Percentiles rank a stretch among this genome's conserved stretches.
These are phyloP conservation scores for Agrochola lota DNA, from an alignment of 2,888 invertebrate genomes.

Conservation along the genomic window DNA sequence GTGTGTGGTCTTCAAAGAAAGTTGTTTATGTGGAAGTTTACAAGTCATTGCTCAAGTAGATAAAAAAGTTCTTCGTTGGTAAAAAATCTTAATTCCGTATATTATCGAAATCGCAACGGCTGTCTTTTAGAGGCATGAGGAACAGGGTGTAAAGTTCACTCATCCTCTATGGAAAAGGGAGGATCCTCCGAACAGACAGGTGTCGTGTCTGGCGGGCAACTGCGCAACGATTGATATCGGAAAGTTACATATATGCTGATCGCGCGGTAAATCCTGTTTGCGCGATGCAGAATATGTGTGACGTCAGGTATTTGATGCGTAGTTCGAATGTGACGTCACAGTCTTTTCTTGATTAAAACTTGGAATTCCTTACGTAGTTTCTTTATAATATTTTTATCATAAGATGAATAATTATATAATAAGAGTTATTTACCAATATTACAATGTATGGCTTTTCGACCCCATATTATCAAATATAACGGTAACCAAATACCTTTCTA, in stretches of 20 bases:
- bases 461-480: neutral
- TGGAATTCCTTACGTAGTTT: neutral
- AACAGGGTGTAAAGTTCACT: too few species aligned
- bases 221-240: too few species aligned
- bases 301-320: too few species aligned
- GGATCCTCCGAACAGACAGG: too few species aligned
- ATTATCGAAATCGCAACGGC: neutral
- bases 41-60: neutral
- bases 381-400: neutral
- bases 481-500: neutral
- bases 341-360: neutral
- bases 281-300: too few species aligned
- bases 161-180: too few species aligned
- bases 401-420: neutral
- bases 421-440: neutral
- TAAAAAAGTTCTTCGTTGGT: neutral
- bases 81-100: neutral
- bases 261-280: too few species aligned
- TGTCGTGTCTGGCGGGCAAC: too few species aligned
- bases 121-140: neutral
- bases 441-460: neutral
- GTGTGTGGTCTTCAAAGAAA: slow-evolving; percentile 38
- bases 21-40: slow-evolving; percentile 2
- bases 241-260: too few species aligned
- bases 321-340: too few species aligned